Evolutionary conservation across 2,888 invertebrate genomes (phyloP).

Genomic region (Calliopum simillimum): DNA sequence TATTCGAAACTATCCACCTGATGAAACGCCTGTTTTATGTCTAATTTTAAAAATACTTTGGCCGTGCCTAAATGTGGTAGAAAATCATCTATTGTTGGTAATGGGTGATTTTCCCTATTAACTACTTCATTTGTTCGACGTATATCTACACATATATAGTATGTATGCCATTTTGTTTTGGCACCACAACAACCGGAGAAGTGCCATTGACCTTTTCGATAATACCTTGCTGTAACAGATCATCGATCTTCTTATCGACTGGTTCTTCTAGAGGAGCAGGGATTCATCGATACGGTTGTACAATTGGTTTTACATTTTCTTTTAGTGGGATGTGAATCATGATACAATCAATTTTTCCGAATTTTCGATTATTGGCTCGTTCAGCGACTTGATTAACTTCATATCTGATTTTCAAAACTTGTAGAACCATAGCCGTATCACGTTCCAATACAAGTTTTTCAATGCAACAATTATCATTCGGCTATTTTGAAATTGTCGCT

Average conservation of each 20-base stretch:
- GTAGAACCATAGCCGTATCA: slow-evolving; percentile 18
- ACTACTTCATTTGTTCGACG: slow-evolving; percentile 18
- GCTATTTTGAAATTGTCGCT: slow-evolving; percentile 18
- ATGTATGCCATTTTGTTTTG: slow-evolving; percentile 31
- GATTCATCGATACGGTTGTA: slow-evolving; percentile 22
- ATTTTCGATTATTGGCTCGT: neutral
- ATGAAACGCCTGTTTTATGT: slow-evolving; percentile 18
- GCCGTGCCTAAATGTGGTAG: slow-evolving; percentile 16
- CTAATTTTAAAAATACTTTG: slow-evolving; percentile 12
- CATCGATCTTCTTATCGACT: slow-evolving; percentile 24
- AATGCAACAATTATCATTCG: too few relatives aligned
- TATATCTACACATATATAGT: slow-evolving; percentile 29
- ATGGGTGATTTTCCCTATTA: slow-evolving; percentile 23
- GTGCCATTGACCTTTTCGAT: too few relatives aligned
- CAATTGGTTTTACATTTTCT: slow-evolving; percentile 10
- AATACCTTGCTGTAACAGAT: too few relatives aligned
- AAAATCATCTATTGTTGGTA: slow-evolving; percentile 29
- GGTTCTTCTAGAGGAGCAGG: slow-evolving; percentile 24
- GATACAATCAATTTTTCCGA: slow-evolving; percentile 17
- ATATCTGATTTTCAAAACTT: neutral
- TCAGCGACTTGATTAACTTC: slow-evolving; percentile 21
- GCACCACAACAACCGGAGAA: slow-evolving; percentile 30
- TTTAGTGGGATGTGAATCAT: slow-evolving; percentile 14
- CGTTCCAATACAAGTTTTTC: slow-evolving; percentile 17
- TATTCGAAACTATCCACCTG: slow-evolving; percentile 26